Base-by-base conservation (phyloP, 2,113 vertebrate species). In the Erinaceus europaeus region DNA sequence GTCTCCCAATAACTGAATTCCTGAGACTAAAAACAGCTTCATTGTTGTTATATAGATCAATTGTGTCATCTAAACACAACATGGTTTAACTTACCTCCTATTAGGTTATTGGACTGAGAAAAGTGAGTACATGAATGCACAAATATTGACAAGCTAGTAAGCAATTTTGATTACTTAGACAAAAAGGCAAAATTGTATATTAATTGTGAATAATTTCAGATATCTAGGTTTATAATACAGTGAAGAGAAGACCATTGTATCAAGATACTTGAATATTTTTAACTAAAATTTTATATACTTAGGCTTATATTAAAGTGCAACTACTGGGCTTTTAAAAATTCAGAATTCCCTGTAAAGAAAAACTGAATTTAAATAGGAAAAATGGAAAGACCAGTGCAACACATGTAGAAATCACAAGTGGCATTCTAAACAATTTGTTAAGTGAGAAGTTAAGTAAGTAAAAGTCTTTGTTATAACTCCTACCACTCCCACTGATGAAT, bases 61-160 rank as follows among this genome's bases (percentile, higher is more conserved):
- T 3, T 48, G 62, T 53, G 42, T 21, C 76, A 52, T 79, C 57
- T 36, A 85, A 75, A 34, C 20, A 68, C 6, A 73, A 67, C 50
- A 57, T 3, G 9, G 15, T 69, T 65, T 52, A 55, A 73, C 59
- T 80, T 86, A 83, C 40, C 46, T 77, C 59, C 34, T 65, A 50
- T 42, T 34, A 87, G 12, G 1, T 18, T 80, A 32, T 14, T 40
- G 27, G 53, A 17, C 34, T 40, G 3, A 69, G 74, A 73, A 85
- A 90, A 12, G 21, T 89, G 75, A 86, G 75, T 65, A 23, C 23
- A 42, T 74, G 18, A 21, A 64, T 88, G 27, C 32, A 68, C 90
- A 83, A 15, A 53, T 61, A 71, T 14, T 92, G 88, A 44, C 18
- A 50, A 62, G 17, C 48, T 75, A 79, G 23, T 64, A 81, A 84